phyloP scores from a whole-genome alignment of 2,888 invertebrate species.

The Argyresthia albistria region DNA sequence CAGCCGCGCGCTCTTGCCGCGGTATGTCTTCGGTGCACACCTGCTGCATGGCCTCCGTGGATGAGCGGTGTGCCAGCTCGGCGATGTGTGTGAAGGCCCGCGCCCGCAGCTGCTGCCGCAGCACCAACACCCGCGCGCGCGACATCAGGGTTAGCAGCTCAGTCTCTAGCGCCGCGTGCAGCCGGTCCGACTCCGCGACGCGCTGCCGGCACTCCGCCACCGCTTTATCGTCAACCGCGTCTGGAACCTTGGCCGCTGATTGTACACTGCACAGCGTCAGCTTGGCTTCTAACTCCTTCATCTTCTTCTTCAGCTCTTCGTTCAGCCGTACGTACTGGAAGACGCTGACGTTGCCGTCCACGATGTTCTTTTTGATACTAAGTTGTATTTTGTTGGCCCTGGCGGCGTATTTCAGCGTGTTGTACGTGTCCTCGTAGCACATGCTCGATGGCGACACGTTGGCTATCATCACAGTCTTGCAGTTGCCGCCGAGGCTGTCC shows the following conservation, averaged over 20 bases:
- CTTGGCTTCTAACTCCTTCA: conserved; percentile 66
- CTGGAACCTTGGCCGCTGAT: conserved; percentile 15
- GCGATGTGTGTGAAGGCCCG: conserved; percentile 39
- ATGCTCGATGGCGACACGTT: conserved; percentile 86
- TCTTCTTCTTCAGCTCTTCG: conserved; percentile 77
- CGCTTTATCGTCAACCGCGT: no score
- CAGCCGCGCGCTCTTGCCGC: conserved; percentile 47
- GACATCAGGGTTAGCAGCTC: no score
- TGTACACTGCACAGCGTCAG: conserved; percentile 34
- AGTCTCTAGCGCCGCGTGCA: no score
- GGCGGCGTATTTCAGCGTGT: conserved; percentile 91
- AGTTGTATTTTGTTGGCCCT: conserved; percentile 85
- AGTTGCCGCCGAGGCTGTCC: conserved; percentile 94
- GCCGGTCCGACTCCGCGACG: no score
- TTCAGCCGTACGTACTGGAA: conserved; percentile 81
- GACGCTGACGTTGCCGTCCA: conserved; percentile 78
- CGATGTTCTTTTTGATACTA: conserved; percentile 73
- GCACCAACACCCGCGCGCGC: conserved; percentile 43
- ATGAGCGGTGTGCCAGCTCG: conserved; percentile 47
- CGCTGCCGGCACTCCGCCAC: no score
- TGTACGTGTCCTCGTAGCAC: conserved; percentile 92
- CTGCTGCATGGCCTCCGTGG: conserved; percentile 49
- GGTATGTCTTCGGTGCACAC: conserved; percentile 54
- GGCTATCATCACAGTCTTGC: conserved; percentile 95
- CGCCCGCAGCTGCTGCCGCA: conserved; percentile 39